Evolutionary conservation across 2,113 vertebrate species (phyloP).

Genomic region (Oreochromis spilurus): DNA sequence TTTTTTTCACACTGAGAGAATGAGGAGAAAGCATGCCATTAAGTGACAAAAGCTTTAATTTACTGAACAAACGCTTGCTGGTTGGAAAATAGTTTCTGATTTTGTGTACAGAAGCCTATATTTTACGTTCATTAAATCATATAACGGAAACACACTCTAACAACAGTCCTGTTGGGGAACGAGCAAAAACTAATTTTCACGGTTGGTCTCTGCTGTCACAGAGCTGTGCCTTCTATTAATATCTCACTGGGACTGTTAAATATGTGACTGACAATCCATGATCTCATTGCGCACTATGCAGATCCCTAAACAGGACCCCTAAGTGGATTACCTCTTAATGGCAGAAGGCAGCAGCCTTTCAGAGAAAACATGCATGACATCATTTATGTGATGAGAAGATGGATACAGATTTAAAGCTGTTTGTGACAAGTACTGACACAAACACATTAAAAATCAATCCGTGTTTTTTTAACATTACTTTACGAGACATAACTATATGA

Average conservation of each 20-base stretch:
- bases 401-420: background rate
- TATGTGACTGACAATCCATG: slow-evolving; percentile 32
- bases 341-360: slow-evolving; percentile 21
- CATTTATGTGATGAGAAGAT: background rate
- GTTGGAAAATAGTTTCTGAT: background rate
- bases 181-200: background rate
- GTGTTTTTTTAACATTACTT: background rate
- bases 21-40: background rate
- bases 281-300: slow-evolving; percentile 39
- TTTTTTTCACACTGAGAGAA: background rate
- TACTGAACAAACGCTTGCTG: background rate
- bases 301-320: slow-evolving; percentile 43
- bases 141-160: background rate
- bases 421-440: background rate
- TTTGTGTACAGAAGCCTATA: background rate
- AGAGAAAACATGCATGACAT: slow-evolving; percentile 1
- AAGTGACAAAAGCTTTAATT: background rate
- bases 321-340: slow-evolving; percentile 55
- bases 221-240: slow-evolving; percentile 19
- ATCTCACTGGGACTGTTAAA: slow-evolving; percentile 14
- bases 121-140: background rate
- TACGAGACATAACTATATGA: background rate
- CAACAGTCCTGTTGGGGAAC: background rate
- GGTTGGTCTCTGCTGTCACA: background rate
- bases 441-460: background rate